A percentile compares a stretch with the other conserved stretches of the same genome.
phyloP scores from a whole-genome alignment of 1,140 invertebrate genomes.

The Aethina tumida region DNA sequence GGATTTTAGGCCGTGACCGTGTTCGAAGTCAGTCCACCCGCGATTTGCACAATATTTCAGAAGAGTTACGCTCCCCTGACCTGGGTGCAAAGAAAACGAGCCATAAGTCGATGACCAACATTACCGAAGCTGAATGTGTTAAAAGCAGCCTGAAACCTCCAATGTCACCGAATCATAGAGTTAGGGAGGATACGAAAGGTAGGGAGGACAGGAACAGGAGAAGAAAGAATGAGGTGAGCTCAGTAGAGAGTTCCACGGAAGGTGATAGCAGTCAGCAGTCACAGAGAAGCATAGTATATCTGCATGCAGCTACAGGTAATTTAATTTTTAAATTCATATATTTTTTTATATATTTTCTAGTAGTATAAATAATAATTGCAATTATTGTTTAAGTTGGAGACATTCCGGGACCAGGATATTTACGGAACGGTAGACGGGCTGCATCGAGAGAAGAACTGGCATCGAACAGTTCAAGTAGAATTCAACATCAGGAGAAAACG shows the following conservation, averaged over 20 bases:
- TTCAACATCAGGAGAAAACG: slow-evolving; percentile 53
- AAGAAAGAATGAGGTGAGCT: slow-evolving; percentile 32
- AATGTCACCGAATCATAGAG: slow-evolving; percentile 23
- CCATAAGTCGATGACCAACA: slow-evolving; percentile 30
- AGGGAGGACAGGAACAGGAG: slow-evolving; percentile 21
- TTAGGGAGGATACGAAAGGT: slow-evolving; percentile 12
- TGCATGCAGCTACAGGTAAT: slow-evolving; percentile 65
- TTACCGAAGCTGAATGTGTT: slow-evolving; percentile 23
- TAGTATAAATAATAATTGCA: neutral
- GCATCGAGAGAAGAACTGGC: slow-evolving; percentile 62
- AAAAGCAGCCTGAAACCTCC: slow-evolving; percentile 27
- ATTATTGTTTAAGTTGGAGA: slow-evolving; percentile 50
- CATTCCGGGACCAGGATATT: slow-evolving; percentile 54
- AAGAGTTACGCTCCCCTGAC: slow-evolving; percentile 41
- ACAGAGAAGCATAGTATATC: slow-evolving; percentile 67
- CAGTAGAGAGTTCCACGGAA: slow-evolving; percentile 59
- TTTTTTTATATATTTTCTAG: neutral
- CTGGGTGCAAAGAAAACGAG: slow-evolving; percentile 19
- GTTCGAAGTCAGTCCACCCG: slow-evolving; percentile 29
- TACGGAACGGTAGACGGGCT: slow-evolving; percentile 42
- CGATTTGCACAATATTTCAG: slow-evolving; percentile 47
- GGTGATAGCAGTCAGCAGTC: slow-evolving; percentile 70
- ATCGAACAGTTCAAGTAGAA: slow-evolving; percentile 44
- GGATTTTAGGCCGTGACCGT: slow-evolving; percentile 11
- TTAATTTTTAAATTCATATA: neutral